Evolutionary conservation across 2,113 vertebrate species (phyloP).

Genomic region (Eonycteris spelaea): DNA sequence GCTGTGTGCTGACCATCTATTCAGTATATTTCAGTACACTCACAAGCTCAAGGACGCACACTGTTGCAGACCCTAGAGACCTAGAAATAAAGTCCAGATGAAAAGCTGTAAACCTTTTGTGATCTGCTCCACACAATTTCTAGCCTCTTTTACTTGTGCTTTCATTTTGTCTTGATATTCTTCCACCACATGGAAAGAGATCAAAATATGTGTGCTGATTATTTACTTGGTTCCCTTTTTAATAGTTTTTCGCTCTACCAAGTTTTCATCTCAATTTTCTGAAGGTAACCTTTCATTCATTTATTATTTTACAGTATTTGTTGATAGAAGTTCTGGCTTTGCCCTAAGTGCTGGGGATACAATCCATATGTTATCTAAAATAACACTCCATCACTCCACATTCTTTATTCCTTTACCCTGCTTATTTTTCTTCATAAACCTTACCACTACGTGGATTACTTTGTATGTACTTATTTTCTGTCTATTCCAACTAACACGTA

Average conservation of each 20-base stretch:
- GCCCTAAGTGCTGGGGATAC: not conserved
- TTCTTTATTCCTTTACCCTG: not conserved
- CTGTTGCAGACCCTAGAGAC: not conserved
- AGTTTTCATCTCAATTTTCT: not conserved
- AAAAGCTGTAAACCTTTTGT: not conserved
- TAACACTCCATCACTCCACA: not conserved
- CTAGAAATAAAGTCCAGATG: not conserved
- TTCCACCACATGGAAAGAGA: not conserved
- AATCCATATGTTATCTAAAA: not conserved
- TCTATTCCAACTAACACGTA: not conserved
- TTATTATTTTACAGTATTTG: not conserved
- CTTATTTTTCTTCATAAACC: not conserved
- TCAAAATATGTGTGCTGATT: not conserved
- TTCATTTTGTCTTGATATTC: not conserved
- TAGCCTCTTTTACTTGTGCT: not conserved
- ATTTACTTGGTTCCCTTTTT: not conserved
- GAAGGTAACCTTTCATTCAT: not conserved
- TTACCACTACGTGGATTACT: not conserved
- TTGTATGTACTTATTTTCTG: not conserved
- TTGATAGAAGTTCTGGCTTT: not conserved
- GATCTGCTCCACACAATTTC: not conserved
- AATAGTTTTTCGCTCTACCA: not conserved
- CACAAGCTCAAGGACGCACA: not conserved
- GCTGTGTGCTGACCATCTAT: not conserved
- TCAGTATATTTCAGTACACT: not conserved